Percentiles rank a stretch among this genome's conserved stretches.
phyloP scores from a whole-genome alignment of 2,888 invertebrate species.

The Cephus sareptanus region DNA sequence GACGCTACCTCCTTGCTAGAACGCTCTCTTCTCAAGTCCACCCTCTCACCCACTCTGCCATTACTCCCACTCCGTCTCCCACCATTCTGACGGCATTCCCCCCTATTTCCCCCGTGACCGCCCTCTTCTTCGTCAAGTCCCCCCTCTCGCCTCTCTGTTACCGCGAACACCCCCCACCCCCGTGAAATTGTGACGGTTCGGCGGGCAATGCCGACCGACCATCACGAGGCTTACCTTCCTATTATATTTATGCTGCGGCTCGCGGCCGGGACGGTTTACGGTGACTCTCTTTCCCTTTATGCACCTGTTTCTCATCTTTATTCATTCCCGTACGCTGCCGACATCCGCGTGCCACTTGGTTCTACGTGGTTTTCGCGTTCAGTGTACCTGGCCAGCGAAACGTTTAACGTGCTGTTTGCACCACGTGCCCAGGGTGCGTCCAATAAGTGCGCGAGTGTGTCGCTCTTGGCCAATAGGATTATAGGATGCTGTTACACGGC shows the following conservation, averaged over 20 bases:
- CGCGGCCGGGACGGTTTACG: constrained; percentile 61
- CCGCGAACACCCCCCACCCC: constrained; percentile 43
- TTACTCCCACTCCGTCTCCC: constrained; percentile 31
- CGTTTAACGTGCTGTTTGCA: constrained; percentile 27
- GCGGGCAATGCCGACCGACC: constrained; percentile 63
- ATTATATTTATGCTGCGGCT: constrained; percentile 65
- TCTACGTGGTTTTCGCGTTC: constrained; percentile 16
- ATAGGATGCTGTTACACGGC: constrained; percentile 33
- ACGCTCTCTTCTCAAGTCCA: constrained; percentile 31
- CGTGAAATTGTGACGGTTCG: constrained; percentile 58
- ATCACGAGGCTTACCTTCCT: constrained; percentile 63
- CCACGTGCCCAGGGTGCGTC: constrained; percentile 47
- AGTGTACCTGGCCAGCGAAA: constrained; percentile 5
- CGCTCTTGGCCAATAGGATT: constrained; percentile 43
- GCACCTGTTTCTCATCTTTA: constrained; percentile 21
- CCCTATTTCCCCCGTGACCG: constrained; percentile 26
- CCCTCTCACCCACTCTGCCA: constrained; percentile 30
- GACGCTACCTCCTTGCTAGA: constrained; percentile 9
- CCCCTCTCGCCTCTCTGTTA: constrained; percentile 18
- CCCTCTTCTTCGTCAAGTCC: constrained; percentile 18
- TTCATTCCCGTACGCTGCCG: background rate
- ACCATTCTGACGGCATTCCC: constrained; percentile 31
- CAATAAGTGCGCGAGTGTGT: constrained; percentile 43
- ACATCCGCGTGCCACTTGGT: constrained; percentile 6
- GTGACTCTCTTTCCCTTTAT: constrained; percentile 24